phyloP scores from a whole-genome alignment of 2,113 vertebrate species.

The Gymnorhina tibicen region DNA sequence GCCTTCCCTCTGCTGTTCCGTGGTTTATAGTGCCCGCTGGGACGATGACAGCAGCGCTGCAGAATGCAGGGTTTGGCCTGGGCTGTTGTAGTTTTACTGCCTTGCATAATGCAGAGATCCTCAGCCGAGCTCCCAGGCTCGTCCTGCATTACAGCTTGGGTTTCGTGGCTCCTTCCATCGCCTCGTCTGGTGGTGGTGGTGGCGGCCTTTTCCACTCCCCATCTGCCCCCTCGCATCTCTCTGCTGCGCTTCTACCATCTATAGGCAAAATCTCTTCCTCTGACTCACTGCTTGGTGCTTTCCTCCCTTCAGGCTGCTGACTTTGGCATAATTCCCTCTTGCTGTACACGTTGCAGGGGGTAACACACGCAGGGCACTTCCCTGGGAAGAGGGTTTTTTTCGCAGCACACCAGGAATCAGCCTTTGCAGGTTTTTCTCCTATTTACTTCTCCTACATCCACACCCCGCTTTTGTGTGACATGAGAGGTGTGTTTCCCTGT shows the following conservation, averaged over 20 bases:
- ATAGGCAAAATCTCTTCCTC: constrained; percentile 27
- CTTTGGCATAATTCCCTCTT: not conserved
- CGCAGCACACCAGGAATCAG: accelerated
- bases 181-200: not conserved
- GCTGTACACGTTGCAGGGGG: not conserved
- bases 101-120: not conserved
- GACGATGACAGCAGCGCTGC: not conserved
- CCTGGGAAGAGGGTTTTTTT: not conserved
- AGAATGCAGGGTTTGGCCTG: constrained; percentile 7
- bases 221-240: not conserved
- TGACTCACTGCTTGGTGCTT: not conserved
- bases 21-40: not conserved
- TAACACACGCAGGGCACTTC: not conserved
- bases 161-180: not conserved
- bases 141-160: not conserved
- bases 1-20: not conserved
- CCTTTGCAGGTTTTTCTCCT: not conserved
- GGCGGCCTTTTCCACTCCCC: not conserved
- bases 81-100: not conserved
- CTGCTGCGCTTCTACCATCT: not conserved
- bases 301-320: not conserved
- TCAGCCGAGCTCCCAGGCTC: not conserved
- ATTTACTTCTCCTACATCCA: not conserved
- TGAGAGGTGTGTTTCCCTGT: not conserved
- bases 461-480: accelerated